Conservation (phyloP, 37 sponge, comb jelly and placozoan genomes). For the Haliclona indistincta region DNA sequence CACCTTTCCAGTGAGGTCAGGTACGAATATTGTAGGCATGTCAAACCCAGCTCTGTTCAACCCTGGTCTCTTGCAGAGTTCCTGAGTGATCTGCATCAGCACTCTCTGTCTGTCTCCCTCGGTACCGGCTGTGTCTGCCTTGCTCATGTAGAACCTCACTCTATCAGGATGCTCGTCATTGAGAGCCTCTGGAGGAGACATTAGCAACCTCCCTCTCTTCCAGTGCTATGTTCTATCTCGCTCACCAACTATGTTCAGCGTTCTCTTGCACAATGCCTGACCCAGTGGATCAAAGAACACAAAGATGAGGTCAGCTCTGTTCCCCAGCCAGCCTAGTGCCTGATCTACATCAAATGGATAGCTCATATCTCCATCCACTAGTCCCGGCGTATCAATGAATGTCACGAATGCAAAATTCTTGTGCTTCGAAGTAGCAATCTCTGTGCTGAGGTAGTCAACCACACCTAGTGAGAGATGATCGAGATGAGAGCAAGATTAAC, state of each 20-base stretch:
- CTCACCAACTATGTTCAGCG: slow-evolving; percentile 80
- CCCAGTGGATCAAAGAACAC: slow-evolving; percentile 87
- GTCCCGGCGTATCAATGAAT: slow-evolving; percentile 81
- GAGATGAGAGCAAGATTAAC: too few relatives aligned
- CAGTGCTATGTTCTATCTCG: not conserved
- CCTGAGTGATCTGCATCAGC: slow-evolving; percentile 81
- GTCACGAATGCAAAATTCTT: slow-evolving; percentile 77
- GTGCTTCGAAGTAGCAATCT: slow-evolving; percentile 75
- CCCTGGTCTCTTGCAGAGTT: slow-evolving; percentile 81
- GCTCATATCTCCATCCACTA: slow-evolving; percentile 84
- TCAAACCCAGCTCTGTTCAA: slow-evolving; percentile 81
- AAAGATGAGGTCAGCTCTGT: slow-evolving; percentile 62
- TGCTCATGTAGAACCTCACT: slow-evolving; percentile 64
- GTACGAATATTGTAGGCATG: slow-evolving; percentile 81
- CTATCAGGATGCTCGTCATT: slow-evolving; percentile 50
- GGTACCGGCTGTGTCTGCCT: slow-evolving; percentile 80
- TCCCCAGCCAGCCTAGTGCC: slow-evolving; percentile 65
- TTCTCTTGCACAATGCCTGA: slow-evolving; percentile 80
- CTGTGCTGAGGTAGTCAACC: slow-evolving; percentile 67
- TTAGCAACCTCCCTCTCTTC: not conserved
- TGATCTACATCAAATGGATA: slow-evolving; percentile 81
- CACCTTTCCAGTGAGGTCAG: slow-evolving; percentile 61
- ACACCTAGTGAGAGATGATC: slow-evolving; percentile 39
- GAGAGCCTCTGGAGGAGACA: slow-evolving; percentile 29
- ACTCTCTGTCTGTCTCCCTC: slow-evolving; percentile 74